phyloP scores from a whole-genome alignment of 2,888 invertebrate species.

The Sphaerophoria rueppellii region DNA sequence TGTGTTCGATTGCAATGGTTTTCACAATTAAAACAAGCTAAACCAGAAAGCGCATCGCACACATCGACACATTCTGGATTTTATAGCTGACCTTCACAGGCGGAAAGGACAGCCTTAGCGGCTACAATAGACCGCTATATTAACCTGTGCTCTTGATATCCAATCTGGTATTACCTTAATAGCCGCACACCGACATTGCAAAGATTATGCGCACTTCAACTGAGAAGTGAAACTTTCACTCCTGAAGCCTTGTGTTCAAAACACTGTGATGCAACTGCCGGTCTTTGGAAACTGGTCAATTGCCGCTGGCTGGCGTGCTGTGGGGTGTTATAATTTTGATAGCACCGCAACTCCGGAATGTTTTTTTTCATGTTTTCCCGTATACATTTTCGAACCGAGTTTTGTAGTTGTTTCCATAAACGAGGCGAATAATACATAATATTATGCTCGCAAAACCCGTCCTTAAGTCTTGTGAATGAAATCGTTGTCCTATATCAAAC shows the following conservation, averaged over 20 bases:
- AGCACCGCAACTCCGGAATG: conserved; percentile 62
- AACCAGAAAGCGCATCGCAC: conserved; percentile 15
- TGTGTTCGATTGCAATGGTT: conserved; percentile 11
- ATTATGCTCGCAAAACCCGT: conserved; percentile 48
- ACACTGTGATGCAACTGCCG: conserved; percentile 53
- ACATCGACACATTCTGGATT: conserved; percentile 28
- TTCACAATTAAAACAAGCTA: conserved; percentile 9
- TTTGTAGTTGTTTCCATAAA: conserved; percentile 36
- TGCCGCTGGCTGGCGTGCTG: neutral
- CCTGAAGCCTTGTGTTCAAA: neutral
- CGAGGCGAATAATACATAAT: conserved; percentile 28
- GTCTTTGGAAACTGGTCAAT: conserved; percentile 47
- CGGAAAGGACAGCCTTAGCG: conserved; percentile 38
- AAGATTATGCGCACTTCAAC: conserved; percentile 23
- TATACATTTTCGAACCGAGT: conserved; percentile 22
- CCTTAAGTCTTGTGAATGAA: conserved; percentile 64
- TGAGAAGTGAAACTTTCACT: conserved; percentile 67
- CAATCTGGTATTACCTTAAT: conserved; percentile 60
- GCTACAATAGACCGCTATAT: conserved; percentile 68
- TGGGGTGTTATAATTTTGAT: conserved; percentile 69
- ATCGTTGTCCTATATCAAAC: neutral
- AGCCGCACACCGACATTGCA: neutral
- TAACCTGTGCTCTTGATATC: conserved; percentile 29
- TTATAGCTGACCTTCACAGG: neutral
- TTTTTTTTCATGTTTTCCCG: conserved; percentile 58